phyloP scores from a whole-genome alignment of 1,140 invertebrate genomes.

The Dinoponera quadriceps region DNA sequence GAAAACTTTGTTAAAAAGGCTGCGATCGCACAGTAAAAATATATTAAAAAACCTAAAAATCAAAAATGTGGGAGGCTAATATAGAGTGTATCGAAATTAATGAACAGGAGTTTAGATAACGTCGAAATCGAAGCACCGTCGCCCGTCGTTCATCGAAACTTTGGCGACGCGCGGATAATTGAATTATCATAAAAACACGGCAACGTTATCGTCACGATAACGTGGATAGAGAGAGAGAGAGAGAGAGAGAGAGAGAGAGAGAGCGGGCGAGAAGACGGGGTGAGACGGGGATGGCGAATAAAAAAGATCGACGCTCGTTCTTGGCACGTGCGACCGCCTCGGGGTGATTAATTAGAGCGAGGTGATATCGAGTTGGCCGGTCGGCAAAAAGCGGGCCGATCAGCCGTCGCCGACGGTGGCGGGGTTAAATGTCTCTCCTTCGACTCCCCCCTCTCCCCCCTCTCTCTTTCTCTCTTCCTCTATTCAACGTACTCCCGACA shows the following conservation, averaged over 20 bases:
- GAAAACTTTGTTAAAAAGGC: too few species aligned
- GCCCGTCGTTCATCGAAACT: neutral
- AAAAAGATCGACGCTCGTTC: constrained; percentile 17
- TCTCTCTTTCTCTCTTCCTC: neutral
- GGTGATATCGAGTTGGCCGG: constrained; percentile 25
- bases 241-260: neutral
- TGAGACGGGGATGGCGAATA: too few species aligned
- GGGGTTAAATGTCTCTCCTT: neutral
- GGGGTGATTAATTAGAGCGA: constrained; percentile 45
- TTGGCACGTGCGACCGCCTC: constrained; percentile 39
- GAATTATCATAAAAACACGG: constrained; percentile 23
- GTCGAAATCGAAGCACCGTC: neutral
- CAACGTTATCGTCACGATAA: neutral
- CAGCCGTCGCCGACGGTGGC: neutral
- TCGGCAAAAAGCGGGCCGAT: constrained; percentile 32
- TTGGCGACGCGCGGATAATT: constrained; percentile 31
- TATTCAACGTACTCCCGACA: constrained; percentile 24
- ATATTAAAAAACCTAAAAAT: too few species aligned
- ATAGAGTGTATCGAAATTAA: too few species aligned
- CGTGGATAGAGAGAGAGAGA: too few species aligned
- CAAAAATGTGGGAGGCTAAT: too few species aligned
- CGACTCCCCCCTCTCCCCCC: too few species aligned
- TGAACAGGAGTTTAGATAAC: too few species aligned
- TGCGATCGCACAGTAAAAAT: too few species aligned
- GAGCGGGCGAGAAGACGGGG: too few species aligned